These are phyloP conservation scores for Danio rerio DNA, from an alignment of 2,113 vertebrate species.

Conservation along the genomic window GRCz12tu NC_133176.1:54005501-54006000, in stretches of 20 bases:
- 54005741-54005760: slow-evolving; percentile 28
- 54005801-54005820: not conserved
- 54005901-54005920: not conserved
- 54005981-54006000: not conserved
- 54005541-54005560: not conserved
- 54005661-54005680: not conserved
- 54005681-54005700: not conserved
- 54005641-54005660: not conserved
- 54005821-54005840: slow-evolving; percentile 9
- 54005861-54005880: slow-evolving; percentile 22
- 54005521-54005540: not conserved
- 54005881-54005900: slow-evolving; percentile 40
- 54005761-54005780: slow-evolving; percentile 36
- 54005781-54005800: not conserved
- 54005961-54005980: slow-evolving; percentile 1
- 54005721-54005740: not conserved
- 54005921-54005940: slow-evolving; percentile 15
- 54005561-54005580: not conserved
- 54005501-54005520: no score
- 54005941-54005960: not conserved
- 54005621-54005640: not conserved
- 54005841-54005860: slow-evolving; percentile 50
- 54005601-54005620: not conserved
- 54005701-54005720: not conserved
- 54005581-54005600: not conserved